phyloP scores from a whole-genome alignment of 2,113 vertebrate genomes.

The Hydrolagus affinis region DNA sequence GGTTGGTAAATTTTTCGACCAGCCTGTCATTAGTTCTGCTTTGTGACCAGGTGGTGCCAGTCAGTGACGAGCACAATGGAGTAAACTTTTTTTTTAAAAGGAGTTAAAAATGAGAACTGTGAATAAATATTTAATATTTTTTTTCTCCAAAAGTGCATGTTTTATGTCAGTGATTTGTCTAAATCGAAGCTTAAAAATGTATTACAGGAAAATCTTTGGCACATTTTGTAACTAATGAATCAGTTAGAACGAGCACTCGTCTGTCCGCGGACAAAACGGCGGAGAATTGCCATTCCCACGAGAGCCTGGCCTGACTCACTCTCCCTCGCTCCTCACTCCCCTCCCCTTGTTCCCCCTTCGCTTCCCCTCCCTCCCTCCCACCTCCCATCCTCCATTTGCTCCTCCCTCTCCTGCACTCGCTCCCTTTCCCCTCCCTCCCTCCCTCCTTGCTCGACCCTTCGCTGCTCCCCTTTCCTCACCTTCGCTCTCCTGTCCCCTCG shows the following conservation, averaged over 20 bases:
- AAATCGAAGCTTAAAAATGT: slow-evolving; percentile 25
- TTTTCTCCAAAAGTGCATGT: slow-evolving; percentile 30
- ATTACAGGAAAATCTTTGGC: slow-evolving; percentile 16
- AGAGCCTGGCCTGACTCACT: slow-evolving; percentile 9
- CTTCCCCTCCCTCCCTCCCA: no score
- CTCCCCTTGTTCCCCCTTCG: not conserved
- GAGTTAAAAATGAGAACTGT: slow-evolving; percentile 31
- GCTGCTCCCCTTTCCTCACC: no score
- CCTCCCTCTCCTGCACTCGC: no score
- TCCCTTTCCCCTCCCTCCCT: no score
- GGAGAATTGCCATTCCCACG: slow-evolving; percentile 14
- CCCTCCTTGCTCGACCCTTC: no score
- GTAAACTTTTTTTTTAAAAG: slow-evolving; percentile 14
- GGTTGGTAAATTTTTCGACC: slow-evolving; percentile 29
- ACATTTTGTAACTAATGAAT: slow-evolving; percentile 31
- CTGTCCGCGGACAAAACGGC: slow-evolving; percentile 18
- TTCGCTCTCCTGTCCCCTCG: no score
- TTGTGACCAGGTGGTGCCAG: not conserved
- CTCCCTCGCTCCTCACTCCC: not conserved
- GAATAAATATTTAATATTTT: slow-evolving; percentile 31
- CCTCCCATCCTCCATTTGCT: no score
- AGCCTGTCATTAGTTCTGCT: slow-evolving; percentile 19
- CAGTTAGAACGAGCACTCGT: slow-evolving; percentile 1
- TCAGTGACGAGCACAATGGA: slow-evolving; percentile 11
- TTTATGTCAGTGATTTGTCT: slow-evolving; percentile 28